phyloP scores from a whole-genome alignment of 2,113 vertebrate genomes.

The Plecturocebus donacophilus region DNA sequence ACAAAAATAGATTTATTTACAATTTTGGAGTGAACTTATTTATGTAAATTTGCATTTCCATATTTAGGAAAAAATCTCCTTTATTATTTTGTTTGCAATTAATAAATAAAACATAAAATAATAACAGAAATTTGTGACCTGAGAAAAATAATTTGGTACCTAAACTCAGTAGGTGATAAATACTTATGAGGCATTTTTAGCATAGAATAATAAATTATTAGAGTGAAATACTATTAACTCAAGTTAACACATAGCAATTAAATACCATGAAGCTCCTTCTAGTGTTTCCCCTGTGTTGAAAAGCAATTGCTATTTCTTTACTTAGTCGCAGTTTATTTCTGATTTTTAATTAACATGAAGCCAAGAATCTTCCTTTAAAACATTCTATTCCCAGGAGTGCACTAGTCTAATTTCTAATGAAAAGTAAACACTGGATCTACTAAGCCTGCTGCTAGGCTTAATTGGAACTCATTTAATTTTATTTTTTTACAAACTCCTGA shows the following conservation, averaged over 20 bases:
- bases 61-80: neutral
- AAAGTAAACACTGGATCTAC: conserved; percentile 50
- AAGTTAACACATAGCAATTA: conserved; percentile 36
- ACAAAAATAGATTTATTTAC: neutral
- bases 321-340: conserved; percentile 23
- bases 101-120: neutral
- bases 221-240: conserved; percentile 10
- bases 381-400: conserved; percentile 23
- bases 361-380: conserved; percentile 42
- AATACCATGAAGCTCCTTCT: neutral
- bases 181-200: neutral
- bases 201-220: neutral
- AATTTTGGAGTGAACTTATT: neutral
- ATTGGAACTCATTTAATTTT: conserved; percentile 41
- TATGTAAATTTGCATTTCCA: neutral
- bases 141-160: neutral
- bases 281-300: neutral
- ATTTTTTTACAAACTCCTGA: neutral
- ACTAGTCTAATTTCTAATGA: conserved; percentile 53
- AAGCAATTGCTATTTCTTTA: conserved; percentile 51
- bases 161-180: neutral
- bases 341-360: conserved; percentile 73
- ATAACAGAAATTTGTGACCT: neutral
- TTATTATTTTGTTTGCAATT: neutral
- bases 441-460: conserved; percentile 12